These are phyloP conservation scores for Hippocampus barbouri DNA, from an alignment of 2,113 vertebrate species.

Conservation along the genomic window DNA sequence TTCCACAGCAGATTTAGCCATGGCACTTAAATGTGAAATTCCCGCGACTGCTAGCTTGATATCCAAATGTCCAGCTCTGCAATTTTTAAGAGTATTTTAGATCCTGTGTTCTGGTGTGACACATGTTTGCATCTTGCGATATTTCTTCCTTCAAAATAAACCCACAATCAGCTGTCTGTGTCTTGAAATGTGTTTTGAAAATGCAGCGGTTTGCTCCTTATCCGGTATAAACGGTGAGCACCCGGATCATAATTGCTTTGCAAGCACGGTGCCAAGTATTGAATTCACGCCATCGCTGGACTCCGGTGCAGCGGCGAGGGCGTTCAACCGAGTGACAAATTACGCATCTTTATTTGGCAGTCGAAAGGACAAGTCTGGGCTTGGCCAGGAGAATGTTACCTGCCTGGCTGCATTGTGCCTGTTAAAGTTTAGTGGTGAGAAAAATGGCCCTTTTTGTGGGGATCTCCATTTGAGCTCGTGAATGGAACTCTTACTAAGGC, in stretches of 20 bases:
- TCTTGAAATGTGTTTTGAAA: neutral
- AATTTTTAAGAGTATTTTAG: neutral
- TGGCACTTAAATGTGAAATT: too few species aligned
- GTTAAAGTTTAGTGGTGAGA: neutral
- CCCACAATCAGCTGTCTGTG: too few species aligned
- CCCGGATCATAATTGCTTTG: neutral
- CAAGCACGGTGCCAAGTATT: slow-evolving; percentile 1
- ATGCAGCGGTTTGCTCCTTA: neutral
- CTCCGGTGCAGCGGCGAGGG: neutral
- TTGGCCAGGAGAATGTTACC: slow-evolving; percentile 2
- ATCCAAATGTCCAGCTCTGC: too few species aligned
- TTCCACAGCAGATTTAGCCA: too few species aligned
- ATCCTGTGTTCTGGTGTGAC: neutral
- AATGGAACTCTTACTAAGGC: neutral
- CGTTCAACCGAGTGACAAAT: neutral
- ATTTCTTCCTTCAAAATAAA: neutral
- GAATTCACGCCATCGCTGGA: neutral
- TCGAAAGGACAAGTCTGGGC: neutral
- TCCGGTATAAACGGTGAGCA: neutral
- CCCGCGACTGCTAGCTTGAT: too few species aligned
- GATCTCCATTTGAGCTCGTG: neutral
- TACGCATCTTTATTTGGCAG: slow-evolving; percentile 1
- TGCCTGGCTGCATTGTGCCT: slow-evolving; percentile 2
- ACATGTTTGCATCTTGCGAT: neutral
- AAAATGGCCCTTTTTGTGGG: neutral